phyloP scores from a whole-genome alignment of 2,888 invertebrate genomes.

The Amblyjoppa proteus region DNA sequence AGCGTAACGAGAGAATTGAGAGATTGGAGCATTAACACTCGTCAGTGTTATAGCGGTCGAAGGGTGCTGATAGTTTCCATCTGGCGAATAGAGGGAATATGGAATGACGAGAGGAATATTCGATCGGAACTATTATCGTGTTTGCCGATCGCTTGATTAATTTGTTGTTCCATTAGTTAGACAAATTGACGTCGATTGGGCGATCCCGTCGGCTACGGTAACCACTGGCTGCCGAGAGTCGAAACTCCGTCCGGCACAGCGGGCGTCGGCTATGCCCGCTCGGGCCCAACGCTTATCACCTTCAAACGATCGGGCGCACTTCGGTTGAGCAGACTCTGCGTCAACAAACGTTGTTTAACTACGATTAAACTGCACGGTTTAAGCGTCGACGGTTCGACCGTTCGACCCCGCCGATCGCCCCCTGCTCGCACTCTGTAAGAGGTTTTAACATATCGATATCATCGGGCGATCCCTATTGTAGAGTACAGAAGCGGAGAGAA shows the following conservation, averaged over 20 bases:
- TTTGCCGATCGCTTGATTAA: constrained; percentile 60
- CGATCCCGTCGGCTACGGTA: constrained; percentile 9
- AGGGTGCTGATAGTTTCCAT: constrained; percentile 35
- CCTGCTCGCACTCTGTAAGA: constrained; percentile 8
- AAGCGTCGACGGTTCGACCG: background rate
- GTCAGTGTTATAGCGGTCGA: constrained; percentile 26
- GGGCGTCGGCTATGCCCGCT: background rate
- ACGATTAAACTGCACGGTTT: constrained; percentile 37
- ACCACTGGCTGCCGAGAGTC: constrained; percentile 20
- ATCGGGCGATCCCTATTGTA: constrained; percentile 13
- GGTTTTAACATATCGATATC: constrained; percentile 36
- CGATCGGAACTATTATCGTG: constrained; percentile 51
- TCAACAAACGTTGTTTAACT: constrained; percentile 54
- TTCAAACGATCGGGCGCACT: constrained; percentile 38
- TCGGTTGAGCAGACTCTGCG: constrained; percentile 19
- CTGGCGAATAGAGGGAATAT: background rate
- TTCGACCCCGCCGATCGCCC: background rate
- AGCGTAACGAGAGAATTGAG: constrained; percentile 56
- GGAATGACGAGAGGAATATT: constrained; percentile 31
- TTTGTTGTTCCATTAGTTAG: constrained; percentile 62
- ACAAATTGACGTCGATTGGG: constrained; percentile 62
- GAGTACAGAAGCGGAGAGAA: background rate
- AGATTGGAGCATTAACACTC: constrained; percentile 57
- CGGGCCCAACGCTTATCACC: constrained; percentile 38
- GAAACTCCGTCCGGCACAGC: background rate